Percentiles rank a stretch among this genome's conserved stretches.
Evolutionary conservation across 2,888 invertebrate species (phyloP).

Genomic region (Cephus runcator): DNA sequence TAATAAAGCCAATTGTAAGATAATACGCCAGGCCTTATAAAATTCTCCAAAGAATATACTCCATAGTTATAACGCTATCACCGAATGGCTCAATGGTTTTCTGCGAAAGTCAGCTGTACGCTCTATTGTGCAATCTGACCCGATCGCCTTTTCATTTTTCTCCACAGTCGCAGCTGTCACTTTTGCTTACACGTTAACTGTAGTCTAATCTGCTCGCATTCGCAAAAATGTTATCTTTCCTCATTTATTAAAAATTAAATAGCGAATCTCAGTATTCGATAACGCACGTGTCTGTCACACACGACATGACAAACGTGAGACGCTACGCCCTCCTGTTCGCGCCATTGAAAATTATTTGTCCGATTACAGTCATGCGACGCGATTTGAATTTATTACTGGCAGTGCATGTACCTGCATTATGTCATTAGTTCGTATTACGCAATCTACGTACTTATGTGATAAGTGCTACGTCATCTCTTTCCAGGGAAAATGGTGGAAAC

Average conservation of each 20-base stretch:
- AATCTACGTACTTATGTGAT: neutral
- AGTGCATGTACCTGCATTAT: neutral
- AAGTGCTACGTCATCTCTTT: neutral
- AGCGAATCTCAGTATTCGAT: too few species aligned
- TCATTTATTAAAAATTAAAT: neutral
- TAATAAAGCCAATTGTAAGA: too few species aligned
- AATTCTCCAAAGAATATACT: neutral
- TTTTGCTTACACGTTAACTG: neutral
- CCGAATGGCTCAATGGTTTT: neutral
- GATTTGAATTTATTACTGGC: neutral
- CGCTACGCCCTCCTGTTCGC: too few species aligned
- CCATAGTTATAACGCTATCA: neutral
- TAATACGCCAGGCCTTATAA: neutral
- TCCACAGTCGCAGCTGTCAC: neutral
- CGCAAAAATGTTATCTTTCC: neutral
- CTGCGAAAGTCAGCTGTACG: neutral
- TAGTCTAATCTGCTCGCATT: neutral
- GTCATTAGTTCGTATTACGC: neutral
- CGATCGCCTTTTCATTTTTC: neutral
- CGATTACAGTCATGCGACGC: neutral
- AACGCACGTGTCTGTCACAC: neutral
- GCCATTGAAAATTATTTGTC: too few species aligned
- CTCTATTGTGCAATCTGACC: neutral
- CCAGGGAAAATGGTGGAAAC: neutral
- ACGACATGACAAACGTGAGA: neutral